Evolutionary conservation across 2,888 invertebrate genomes (phyloP), one percentile per base, ranked within the genome.

Genomic region (Pseudoips prasinana): DNA sequence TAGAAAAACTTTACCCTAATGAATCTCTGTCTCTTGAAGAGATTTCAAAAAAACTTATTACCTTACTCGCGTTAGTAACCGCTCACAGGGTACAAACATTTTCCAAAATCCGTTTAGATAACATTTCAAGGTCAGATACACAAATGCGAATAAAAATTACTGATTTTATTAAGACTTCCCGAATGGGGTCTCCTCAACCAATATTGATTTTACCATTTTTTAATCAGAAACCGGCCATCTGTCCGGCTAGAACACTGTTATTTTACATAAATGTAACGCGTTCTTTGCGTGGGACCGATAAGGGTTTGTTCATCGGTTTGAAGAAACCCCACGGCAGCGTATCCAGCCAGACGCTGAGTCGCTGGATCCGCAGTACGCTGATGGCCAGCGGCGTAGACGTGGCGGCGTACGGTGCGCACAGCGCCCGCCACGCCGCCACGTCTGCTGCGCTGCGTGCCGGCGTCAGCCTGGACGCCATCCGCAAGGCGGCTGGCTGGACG

Each of bases 11-110:
- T 3, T 22, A 7, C 7, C 29, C 29, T 1, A 29, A 29, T 22
- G 22, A 29, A 14, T 19, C 9, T 1, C 7, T 22, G 7, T 3
- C 10, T 3, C 9, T 10, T 8, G 8, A 8, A 4, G 1, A 14
- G 7, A 6, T 14, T 8, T 22, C 22, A 5, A 22, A 29, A 7
- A 22, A 29, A 22, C 3, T 6, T 8, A 9, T 22, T 1, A 29
- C 11, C n/a, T 14, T 29, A 1, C 1, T 29, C 1, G 29, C 29
- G 2, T 7, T 29, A 4, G 3, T 14, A 8, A 22, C 29, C 2
- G 29, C 29, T 8, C 22, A 22, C 7, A 4, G 29, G 6, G 7
- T 29, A 4, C 29, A 29, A 14, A 29, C 29, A 2, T 7, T 29
- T 3, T 8, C 22, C 0, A 29, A 29, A 8, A 22, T 29, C 1